Evolutionary conservation across 1,140 invertebrate genomes (phyloP).

Genomic region (Leptinotarsa lineolata): DNA sequence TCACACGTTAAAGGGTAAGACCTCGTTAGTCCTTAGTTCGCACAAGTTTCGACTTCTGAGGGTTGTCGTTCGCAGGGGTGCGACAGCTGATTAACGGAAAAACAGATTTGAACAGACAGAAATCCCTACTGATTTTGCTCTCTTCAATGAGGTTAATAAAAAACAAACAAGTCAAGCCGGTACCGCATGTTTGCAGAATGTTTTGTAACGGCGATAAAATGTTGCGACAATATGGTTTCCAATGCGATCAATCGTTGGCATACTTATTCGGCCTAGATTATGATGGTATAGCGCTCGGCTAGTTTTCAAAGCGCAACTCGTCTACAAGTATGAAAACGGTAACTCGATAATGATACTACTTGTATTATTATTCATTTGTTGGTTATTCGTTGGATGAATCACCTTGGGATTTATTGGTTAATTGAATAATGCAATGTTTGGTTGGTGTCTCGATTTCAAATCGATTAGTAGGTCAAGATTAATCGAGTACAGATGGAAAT

Average conservation of each 20-base stretch:
- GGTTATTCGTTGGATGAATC: too few species aligned
- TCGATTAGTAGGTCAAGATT: too few species aligned
- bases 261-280: neutral
- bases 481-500: too few species aligned
- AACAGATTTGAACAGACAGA: too few species aligned
- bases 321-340: neutral
- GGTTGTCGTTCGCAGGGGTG: too few species aligned
- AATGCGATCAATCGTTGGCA: constrained; percentile 5
- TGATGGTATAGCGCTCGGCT: neutral
- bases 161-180: constrained; percentile 2
- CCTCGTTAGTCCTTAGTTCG: too few species aligned
- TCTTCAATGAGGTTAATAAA: neutral
- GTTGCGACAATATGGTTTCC: neutral
- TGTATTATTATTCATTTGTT: too few species aligned
- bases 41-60: too few species aligned
- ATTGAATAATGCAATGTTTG: neutral
- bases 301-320: neutral
- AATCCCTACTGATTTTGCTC: neutral
- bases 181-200: constrained; percentile 2
- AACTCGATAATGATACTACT: neutral
- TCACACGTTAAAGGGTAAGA: too few species aligned
- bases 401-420: neutral
- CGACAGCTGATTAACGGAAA: too few species aligned
- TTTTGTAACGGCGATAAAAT: constrained; percentile 4
- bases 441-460: neutral